Conservation (phyloP, 2,888 invertebrate genomes). For the Rhorus exstirpatorius region DNA sequence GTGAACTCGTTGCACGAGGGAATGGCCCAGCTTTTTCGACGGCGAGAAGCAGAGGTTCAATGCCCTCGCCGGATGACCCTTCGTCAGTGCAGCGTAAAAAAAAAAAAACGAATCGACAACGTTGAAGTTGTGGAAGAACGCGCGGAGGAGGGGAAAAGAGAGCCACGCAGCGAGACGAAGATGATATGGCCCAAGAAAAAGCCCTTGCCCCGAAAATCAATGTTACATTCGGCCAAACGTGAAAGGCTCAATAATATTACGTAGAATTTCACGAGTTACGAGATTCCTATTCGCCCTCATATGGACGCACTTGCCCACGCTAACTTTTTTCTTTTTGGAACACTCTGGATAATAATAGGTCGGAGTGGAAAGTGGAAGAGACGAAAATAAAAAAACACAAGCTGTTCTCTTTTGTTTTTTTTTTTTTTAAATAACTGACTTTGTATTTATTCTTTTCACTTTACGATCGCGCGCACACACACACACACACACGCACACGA, state of each 20-base stretch:
- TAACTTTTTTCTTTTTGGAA: too few species aligned
- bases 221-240: constrained; percentile 52
- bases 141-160: constrained; percentile 5
- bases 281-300: constrained; percentile 21
- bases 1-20: constrained; percentile 67
- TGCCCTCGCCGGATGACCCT: constrained; percentile 66
- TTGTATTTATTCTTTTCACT: constrained; percentile 63
- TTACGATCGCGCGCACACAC: constrained; percentile 57
- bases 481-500: too few species aligned
- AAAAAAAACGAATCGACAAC: constrained; percentile 43
- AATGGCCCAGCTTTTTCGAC: constrained; percentile 69
- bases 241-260: constrained; percentile 15
- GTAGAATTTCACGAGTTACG: constrained; percentile 28
- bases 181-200: constrained; percentile 31
- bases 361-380: too few species aligned
- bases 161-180: constrained; percentile 23
- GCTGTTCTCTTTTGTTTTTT: too few species aligned
- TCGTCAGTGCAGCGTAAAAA: constrained; percentile 44
- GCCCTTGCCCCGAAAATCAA: constrained; percentile 59
- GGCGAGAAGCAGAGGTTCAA: constrained; percentile 64
- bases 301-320: too few species aligned
- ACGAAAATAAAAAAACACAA: neutral
- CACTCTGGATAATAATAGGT: too few species aligned
- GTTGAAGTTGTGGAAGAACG: constrained; percentile 1
- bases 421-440: constrained; percentile 67